A percentile compares a stretch with the other conserved stretches of the same genome.
Conservation (phyloP, 2,113 vertebrate genomes). For the Lasiurus borealis region DNA sequence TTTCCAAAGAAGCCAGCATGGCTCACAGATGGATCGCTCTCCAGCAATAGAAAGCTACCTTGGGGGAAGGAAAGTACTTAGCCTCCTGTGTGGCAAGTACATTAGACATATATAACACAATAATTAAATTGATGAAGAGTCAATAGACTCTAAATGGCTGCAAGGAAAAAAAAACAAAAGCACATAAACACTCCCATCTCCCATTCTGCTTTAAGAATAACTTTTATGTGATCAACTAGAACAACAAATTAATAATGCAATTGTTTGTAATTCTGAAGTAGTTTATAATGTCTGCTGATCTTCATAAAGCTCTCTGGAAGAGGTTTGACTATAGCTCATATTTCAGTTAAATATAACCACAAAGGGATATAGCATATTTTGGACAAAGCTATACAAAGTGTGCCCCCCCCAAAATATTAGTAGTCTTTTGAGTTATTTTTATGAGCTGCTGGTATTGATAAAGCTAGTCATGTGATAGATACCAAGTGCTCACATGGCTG, state of each 20-base stretch:
- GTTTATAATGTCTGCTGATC: conserved; percentile 16
- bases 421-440: not conserved
- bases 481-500: not conserved
- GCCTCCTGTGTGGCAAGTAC: conserved; percentile 71
- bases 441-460: not conserved
- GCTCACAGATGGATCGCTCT: conserved; percentile 65
- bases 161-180: conserved; percentile 14
- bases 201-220: conserved; percentile 35
- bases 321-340: not conserved
- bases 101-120: conserved; percentile 73
- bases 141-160: conserved; percentile 61
- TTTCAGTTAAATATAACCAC: not conserved
- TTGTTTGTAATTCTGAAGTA: conserved; percentile 3
- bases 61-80: conserved; percentile 80
- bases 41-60: conserved; percentile 72
- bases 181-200: not conserved
- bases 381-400: not conserved
- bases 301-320: not conserved
- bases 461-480: not conserved
- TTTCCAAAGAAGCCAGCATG: conserved; percentile 44
- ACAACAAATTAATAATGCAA: conserved; percentile 52
- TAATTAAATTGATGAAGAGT: conserved; percentile 81
- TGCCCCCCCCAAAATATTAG: not conserved
- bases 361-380: conserved; percentile 37
- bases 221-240: conserved; percentile 5